Conservation (phyloP, 1,140 invertebrate genomes). For the Drosophila nigrodunni region DNA sequence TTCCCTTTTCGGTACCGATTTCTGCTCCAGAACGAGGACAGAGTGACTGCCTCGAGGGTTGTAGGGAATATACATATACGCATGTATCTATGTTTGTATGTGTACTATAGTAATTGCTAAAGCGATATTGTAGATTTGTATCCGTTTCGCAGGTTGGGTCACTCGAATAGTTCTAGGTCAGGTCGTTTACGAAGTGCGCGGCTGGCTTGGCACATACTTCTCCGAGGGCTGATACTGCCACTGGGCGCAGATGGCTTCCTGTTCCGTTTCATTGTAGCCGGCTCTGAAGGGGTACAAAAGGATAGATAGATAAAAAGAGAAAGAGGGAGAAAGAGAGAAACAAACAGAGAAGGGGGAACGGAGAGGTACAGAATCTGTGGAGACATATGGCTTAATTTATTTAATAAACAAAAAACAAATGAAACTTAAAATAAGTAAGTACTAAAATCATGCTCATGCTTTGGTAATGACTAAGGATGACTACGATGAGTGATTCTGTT, state of each 20-base stretch:
- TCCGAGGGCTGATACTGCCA: conserved; percentile 88
- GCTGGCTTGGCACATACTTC: conserved; percentile 86
- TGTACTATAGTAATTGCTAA: conserved; percentile 31
- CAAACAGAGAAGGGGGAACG: background rate
- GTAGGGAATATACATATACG: no score
- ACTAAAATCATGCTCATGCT: conserved; percentile 32
- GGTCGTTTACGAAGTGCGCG: conserved; percentile 64
- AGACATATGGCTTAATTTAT: conserved; percentile 43
- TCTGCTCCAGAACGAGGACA: conserved; percentile 22
- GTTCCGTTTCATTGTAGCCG: conserved; percentile 87
- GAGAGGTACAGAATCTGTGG: background rate
- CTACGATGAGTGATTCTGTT: conserved; percentile 29
- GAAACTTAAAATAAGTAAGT: conserved; percentile 29
- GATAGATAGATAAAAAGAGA: background rate
- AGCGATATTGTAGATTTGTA: conserved; percentile 52
- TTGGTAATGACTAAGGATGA: conserved; percentile 41
- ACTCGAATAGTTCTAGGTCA: conserved; percentile 33
- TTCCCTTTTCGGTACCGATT: conserved; percentile 33
- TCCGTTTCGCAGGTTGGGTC: conserved; percentile 33
- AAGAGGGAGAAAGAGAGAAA: conserved; percentile 7
- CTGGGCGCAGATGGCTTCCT: conserved; percentile 86
- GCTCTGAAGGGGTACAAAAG: conserved; percentile 70
- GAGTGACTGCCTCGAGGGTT: no score
- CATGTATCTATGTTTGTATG: no score
- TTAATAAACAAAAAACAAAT: conserved; percentile 27